These are phyloP conservation scores for Galago senegalensis DNA, from an alignment of 2,797 vertebrate species.

Conservation along the genomic window DNA sequence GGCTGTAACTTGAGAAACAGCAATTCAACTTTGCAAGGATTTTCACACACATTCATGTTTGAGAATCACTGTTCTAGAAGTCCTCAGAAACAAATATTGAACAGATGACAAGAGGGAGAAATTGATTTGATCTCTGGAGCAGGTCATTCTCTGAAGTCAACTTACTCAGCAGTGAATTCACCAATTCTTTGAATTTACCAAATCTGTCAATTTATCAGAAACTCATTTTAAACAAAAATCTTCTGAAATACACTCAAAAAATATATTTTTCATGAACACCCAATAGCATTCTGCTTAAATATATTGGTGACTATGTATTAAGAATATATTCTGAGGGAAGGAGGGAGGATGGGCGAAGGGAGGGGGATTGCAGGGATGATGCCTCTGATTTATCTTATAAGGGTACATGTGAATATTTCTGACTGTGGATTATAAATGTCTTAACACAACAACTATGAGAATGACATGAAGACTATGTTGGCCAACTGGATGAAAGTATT, in stretches of 20 bases:
- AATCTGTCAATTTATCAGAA: not conserved
- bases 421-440: no score
- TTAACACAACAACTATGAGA: no score
- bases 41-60: slow-evolving; percentile 15
- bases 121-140: slow-evolving; percentile 17
- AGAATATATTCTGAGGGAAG: not conserved
- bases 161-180: slow-evolving; percentile 15
- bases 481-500: no score
- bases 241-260: slow-evolving; percentile 19
- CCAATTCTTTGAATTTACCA: slow-evolving; percentile 51
- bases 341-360: no score
- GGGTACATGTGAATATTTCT: no score
- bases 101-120: slow-evolving; percentile 16
- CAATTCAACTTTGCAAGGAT: not conserved
- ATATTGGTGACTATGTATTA: slow-evolving; percentile 30
- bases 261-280: not conserved
- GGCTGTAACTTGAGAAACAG: not conserved
- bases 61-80: slow-evolving; percentile 53
- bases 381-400: no score
- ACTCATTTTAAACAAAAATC: slow-evolving; percentile 28
- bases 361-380: no score
- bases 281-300: slow-evolving; percentile 4
- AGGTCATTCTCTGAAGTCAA: not conserved
- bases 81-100: slow-evolving; percentile 59
- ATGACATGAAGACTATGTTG: no score